These are phyloP conservation scores for Butorides virescens DNA, from an alignment of 2,113 vertebrate genomes.

Conservation along the genomic window DNA sequence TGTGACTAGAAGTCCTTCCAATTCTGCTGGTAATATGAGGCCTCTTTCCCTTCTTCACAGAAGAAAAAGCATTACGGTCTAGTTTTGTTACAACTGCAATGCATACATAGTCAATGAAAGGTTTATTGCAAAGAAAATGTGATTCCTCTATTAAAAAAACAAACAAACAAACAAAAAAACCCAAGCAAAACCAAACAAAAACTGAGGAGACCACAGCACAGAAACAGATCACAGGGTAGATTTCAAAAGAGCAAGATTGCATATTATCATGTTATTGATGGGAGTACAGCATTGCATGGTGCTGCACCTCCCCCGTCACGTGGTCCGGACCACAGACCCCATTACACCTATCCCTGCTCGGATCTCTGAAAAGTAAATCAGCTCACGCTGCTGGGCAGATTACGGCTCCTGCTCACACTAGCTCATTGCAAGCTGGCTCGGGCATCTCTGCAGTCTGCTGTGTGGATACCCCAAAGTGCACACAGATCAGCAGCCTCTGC, in stretches of 20 bases:
- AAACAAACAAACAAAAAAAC: neutral
- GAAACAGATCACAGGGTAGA: neutral
- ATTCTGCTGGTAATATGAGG: neutral
- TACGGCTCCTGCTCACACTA: neutral
- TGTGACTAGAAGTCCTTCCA: neutral
- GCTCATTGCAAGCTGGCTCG: neutral
- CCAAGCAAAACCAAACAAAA: neutral
- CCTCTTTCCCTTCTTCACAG: neutral
- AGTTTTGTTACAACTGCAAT: neutral
- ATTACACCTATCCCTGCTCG: neutral
- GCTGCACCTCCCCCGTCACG: neutral
- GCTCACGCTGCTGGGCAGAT: neutral
- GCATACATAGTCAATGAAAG: neutral
- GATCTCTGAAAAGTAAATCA: neutral
- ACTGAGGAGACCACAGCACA: neutral
- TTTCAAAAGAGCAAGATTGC: neutral
- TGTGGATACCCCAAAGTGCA: neutral
- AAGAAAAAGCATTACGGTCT: neutral
- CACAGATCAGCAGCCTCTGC: neutral
- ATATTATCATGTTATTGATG: neutral
- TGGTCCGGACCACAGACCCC: neutral
- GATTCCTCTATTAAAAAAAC: neutral
- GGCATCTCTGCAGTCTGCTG: neutral
- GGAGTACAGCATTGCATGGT: rapidly evolving
- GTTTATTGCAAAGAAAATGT: neutral